Conservation (phyloP, 2,113 vertebrate species). For the Scatophagus argus region DNA sequence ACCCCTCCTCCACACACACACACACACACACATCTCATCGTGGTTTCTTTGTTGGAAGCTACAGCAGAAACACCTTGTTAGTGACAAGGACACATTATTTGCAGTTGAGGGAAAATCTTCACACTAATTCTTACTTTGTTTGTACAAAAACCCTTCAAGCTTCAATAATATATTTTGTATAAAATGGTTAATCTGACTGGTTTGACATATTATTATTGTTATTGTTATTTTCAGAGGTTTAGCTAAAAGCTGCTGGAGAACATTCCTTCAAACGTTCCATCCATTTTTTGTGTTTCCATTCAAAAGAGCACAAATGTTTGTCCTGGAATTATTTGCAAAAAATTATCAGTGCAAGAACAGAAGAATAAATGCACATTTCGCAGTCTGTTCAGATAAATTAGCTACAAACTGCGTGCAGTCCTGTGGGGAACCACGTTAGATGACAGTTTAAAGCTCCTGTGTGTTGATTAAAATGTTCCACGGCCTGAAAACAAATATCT, state of each 20-base stretch:
- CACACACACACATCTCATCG: neutral
- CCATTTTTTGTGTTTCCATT: neutral
- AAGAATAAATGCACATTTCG: neutral
- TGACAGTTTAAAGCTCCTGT: neutral
- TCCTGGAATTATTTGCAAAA: neutral
- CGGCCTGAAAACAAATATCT: conserved; percentile 47
- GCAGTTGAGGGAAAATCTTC: neutral
- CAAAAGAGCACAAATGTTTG: neutral
- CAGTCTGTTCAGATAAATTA: neutral
- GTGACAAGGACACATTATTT: neutral
- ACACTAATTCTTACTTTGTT: neutral
- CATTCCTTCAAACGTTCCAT: neutral
- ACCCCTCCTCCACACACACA: neutral
- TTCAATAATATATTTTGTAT: neutral
- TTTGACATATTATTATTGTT: neutral
- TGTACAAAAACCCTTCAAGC: neutral
- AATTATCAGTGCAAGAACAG: neutral
- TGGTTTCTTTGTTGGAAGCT: neutral
- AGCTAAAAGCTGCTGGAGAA: neutral
- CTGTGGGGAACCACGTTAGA: neutral
- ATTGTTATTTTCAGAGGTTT: neutral
- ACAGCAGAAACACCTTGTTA: neutral
- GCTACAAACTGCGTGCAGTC: neutral
- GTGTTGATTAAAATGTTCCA: conserved; percentile 52
- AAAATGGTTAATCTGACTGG: neutral